Evolutionary conservation across 2,888 invertebrate species (phyloP).

Genomic region (Ceramica pisi): DNA sequence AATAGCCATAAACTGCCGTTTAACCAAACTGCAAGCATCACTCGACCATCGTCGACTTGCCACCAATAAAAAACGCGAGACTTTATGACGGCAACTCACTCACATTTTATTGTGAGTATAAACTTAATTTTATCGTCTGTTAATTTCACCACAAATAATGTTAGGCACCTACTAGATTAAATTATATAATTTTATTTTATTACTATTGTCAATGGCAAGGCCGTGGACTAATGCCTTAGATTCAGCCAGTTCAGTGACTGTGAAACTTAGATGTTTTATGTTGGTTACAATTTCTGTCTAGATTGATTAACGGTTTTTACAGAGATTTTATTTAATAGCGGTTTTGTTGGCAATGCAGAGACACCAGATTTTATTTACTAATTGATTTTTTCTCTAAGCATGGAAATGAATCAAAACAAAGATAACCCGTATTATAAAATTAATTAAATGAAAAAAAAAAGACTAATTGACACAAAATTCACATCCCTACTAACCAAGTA

Average conservation of each 20-base stretch:
- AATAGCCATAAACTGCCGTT: conserved; percentile 91
- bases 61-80: conserved; percentile 91
- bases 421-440: background rate
- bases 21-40: conserved; percentile 91
- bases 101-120: conserved; percentile 91
- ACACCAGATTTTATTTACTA: background rate
- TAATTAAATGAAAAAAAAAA: background rate
- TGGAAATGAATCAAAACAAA: too few species aligned
- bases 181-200: conserved; percentile 87
- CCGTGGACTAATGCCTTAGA: conserved; percentile 74
- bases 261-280: conserved; percentile 36
- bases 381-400: background rate
- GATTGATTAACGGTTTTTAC: conserved; percentile 11
- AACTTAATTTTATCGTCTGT: conserved; percentile 91
- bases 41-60: conserved; percentile 86
- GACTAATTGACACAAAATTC: conserved; percentile 9
- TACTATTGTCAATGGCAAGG: conserved; percentile 84
- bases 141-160: conserved; percentile 91
- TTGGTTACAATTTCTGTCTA: background rate
- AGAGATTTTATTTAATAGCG: background rate
- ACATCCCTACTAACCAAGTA: background rate
- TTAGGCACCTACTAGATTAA: conserved; percentile 86
- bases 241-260: conserved; percentile 73
- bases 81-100: conserved; percentile 91
- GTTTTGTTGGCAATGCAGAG: background rate